phyloP scores from a whole-genome alignment of 1,140 invertebrate genomes.

The Steinernema khuongi region DNA sequence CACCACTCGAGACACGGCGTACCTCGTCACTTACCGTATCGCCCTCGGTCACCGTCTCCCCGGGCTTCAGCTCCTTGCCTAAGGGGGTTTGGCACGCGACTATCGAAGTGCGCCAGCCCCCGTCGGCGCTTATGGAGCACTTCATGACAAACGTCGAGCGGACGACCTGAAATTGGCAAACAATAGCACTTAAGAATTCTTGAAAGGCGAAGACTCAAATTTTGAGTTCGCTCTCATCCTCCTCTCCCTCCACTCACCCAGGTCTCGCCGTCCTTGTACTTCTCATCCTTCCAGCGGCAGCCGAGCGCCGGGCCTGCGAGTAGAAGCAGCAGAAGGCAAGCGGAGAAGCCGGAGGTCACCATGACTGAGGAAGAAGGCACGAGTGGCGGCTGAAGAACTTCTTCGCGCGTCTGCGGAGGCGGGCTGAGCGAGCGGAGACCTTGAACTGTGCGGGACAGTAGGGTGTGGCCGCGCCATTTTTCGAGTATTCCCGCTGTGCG shows the following conservation, averaged over 20 bases:
- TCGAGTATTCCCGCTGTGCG: neutral
- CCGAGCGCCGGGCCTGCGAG: neutral
- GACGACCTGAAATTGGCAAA: slow-evolving; percentile 32
- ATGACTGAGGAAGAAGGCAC: too few relatives aligned
- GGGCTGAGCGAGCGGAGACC: neutral
- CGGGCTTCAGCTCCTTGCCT: slow-evolving; percentile 25
- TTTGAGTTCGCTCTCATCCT: neutral
- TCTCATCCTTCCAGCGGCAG: slow-evolving; percentile 28
- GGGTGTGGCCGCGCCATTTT: slow-evolving; percentile 12
- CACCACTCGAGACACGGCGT: slow-evolving; percentile 7
- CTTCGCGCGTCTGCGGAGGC: neutral
- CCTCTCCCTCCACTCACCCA: slow-evolving; percentile 19
- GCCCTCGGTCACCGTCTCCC: slow-evolving; percentile 30
- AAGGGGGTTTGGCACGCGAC: slow-evolving; percentile 26
- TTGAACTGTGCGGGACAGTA: neutral
- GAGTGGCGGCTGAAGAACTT: neutral
- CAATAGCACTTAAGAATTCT: too few relatives aligned
- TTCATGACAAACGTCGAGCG: slow-evolving; percentile 37
- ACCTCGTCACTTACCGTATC: slow-evolving; percentile 30
- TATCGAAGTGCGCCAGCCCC: slow-evolving; percentile 29
- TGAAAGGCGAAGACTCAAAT: too few relatives aligned
- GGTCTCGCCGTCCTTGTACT: slow-evolving; percentile 31
- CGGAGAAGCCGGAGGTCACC: neutral
- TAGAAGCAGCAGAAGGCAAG: neutral
- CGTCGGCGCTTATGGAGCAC: slow-evolving; percentile 27